Evolutionary conservation across 2,113 vertebrate species (phyloP), one percentile per base, ranked within the genome.

Genomic region (Pica pica): DNA sequence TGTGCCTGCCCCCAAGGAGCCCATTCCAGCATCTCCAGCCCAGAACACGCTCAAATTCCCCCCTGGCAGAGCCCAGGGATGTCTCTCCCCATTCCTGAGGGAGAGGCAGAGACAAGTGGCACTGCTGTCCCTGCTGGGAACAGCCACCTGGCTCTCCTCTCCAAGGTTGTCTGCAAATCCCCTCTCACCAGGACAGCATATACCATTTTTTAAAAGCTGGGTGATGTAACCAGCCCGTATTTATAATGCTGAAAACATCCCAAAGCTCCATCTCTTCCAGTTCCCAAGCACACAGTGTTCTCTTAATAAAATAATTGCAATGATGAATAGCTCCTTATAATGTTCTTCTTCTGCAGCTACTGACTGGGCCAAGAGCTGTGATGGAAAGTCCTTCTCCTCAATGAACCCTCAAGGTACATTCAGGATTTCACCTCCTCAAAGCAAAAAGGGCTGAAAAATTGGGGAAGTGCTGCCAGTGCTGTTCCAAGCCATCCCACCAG

Each of bases 211-310:
- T 77, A 74, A 81, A 83, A 77, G 90, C 90, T 16, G 90, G 79
- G 82, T 96, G 95, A 97, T 86, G 94, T 95, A 94, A 96, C 77
- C 90, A 87, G 44, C 68, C 52, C 6, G 80, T 89, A 93, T 94
- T 97, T 97, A 96, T 86, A 88, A 97, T 93, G 93, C 88, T 96
- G 95, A 96, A 96, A 96, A 96, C 95, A 94, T 96, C 95, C 93
- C 95, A 94, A 88, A 93, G 92, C 85, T 88, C 90, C 91, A 77
- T 85, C 90, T 94, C 87, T 86, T 94, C 91, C 95, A 95, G 94
- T 82, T 93, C 94, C 82, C 91, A 74, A 94, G 96, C 94, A 97
- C 96, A 94, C 83, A 53, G 79, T 96, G 95, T 97, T 83, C 95
- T 78, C 96, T 64, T 92, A 96, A 97, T 96, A 97, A 95, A 95